phyloP scores from a whole-genome alignment of 2,888 invertebrate species.

The Strigamia maritima region DNA sequence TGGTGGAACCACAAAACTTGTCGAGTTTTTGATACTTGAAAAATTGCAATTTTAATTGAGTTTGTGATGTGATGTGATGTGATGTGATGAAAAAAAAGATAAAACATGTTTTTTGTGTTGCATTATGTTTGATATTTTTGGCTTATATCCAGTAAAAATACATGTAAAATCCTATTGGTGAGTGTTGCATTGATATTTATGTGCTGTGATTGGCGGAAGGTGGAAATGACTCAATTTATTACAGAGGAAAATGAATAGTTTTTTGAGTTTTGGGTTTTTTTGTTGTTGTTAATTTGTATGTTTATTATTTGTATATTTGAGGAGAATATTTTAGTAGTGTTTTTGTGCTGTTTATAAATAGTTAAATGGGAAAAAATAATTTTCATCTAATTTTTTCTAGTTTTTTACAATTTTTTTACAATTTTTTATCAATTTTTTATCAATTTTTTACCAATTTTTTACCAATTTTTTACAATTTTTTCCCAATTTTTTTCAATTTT shows the following conservation, averaged over 20 bases:
- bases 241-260: neutral
- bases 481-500: too few relatives aligned
- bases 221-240: constrained; percentile 20
- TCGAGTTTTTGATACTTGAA: too few relatives aligned
- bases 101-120: neutral
- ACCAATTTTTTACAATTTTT: too few relatives aligned
- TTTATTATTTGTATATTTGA: too few relatives aligned
- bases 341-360: neutral
- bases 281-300: neutral
- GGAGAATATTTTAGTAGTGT: neutral
- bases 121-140: neutral
- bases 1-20: neutral
- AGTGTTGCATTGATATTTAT: neutral
- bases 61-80: too few relatives aligned
- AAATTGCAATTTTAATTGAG: neutral
- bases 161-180: neutral
- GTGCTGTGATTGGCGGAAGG: neutral
- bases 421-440: too few relatives aligned
- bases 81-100: neutral
- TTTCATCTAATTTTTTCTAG: too few relatives aligned
- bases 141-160: neutral
- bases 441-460: too few relatives aligned
- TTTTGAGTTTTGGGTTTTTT: neutral
- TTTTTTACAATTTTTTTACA: too few relatives aligned
- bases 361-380: too few relatives aligned